Evolutionary conservation across 1,140 invertebrate species (phyloP), one percentile per base, ranked within the genome.

Genomic region (Araneus ventricosus): DNA sequence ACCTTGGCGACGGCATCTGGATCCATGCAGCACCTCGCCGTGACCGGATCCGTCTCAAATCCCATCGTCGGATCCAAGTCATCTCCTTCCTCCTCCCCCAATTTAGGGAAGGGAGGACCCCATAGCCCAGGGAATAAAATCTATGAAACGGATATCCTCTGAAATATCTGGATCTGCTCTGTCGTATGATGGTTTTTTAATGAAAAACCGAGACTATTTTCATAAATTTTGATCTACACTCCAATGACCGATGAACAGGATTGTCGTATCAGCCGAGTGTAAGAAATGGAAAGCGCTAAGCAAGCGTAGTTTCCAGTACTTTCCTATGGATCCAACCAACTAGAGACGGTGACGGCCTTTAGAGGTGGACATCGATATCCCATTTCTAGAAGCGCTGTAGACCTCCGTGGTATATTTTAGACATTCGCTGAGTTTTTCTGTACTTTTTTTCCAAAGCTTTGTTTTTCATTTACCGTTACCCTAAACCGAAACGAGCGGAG

Each of bases 11-110:
- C 96, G 24, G 96, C 96, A 70, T 97, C 97, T 3, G 97, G 97
- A 10, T 97, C 97, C 0, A 95, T 97, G 8, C 97, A 96, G 3
- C 97, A 97, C 94, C 95, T 97, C 20, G 96, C 96, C 6, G 95
- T 95, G 22, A 95, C 95, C 6, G 94, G 94, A 5, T 93, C 92
- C n/a, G 39, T 93, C 59, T 93, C 92, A 52, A 93, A 93, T 59
- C 92, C 92, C 34, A 89, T 93, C 39, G 2, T 79, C 8, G 91
- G 91, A 59, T 79, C 85, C 45, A 93, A 88, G 79, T 41, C 86
- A 37, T 88, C 92, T 27, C 86, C 86, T 41, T 79, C 63, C 22
- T 80, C 91, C 8, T 88, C 91, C 8, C 84, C 84, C 4, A 93
- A 45, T 27, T 82, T 85, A 22, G 79, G 82, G 20, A 92, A 93